Conservation (phyloP, 2,113 vertebrate species). For the Turdus rufiventris region DNA sequence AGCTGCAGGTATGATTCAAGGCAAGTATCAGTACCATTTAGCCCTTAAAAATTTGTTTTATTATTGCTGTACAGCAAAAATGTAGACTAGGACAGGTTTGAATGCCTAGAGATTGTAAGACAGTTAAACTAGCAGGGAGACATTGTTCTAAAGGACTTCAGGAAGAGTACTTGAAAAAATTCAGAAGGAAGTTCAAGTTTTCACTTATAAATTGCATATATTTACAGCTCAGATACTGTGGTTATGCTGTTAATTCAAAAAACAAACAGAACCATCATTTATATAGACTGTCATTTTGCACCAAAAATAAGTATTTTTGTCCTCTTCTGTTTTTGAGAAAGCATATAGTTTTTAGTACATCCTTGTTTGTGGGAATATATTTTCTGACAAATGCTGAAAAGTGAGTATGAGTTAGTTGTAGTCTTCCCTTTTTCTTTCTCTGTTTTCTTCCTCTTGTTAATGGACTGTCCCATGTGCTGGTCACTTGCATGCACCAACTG, state of each 20-base stretch:
- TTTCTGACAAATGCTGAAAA: not conserved
- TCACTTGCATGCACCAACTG: not conserved
- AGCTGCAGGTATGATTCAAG: not conserved
- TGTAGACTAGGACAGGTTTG: not conserved
- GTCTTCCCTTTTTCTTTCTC: not conserved
- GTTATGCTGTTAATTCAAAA: not conserved
- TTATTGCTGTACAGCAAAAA: not conserved
- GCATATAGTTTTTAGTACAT: not conserved
- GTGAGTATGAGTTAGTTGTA: not conserved
- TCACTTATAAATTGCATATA: not conserved
- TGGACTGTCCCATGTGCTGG: not conserved
- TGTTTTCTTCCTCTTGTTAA: not conserved
- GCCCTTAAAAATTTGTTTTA: not conserved
- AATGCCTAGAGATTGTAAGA: not conserved
- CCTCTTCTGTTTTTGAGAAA: not conserved
- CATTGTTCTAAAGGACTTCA: not conserved
- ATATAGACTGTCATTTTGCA: not conserved
- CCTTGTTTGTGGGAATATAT: not conserved
- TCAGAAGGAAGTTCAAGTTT: not conserved
- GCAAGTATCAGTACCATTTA: not conserved
- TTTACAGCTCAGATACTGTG: not conserved
- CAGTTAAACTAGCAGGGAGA: not conserved
- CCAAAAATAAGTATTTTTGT: not conserved
- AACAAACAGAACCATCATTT: not conserved
- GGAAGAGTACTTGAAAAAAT: not conserved